Evolutionary conservation across 1,140 invertebrate species (phyloP).

Genomic region (Formica exsecta): DNA sequence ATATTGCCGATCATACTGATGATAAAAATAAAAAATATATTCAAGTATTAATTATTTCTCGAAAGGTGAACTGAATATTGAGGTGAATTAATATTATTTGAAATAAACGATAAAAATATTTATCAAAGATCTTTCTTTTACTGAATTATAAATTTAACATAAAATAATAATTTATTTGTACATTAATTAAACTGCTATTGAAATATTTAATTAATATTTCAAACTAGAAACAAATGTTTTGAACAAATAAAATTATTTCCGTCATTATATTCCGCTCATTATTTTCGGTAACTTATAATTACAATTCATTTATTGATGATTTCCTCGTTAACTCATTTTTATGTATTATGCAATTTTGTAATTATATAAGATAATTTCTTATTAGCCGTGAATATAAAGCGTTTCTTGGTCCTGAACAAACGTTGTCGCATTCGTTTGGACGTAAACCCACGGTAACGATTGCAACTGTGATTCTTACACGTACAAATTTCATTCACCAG

Average conservation of each 20-base stretch:
- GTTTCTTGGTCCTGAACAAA: neutral
- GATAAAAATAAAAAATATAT: neutral
- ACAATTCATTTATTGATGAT: neutral
- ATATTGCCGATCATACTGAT: neutral
- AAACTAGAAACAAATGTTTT: too few relatives aligned
- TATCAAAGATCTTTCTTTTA: too few relatives aligned
- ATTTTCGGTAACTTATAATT: neutral
- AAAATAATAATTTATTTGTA: too few relatives aligned
- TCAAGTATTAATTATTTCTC: too few relatives aligned
- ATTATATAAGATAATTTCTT: neutral
- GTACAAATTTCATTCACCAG: slow-evolving; percentile 17
- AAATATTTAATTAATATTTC: too few relatives aligned
- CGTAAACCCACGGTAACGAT: slow-evolving; percentile 21
- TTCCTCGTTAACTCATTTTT: neutral
- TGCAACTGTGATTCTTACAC: slow-evolving; percentile 35
- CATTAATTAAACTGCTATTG: too few relatives aligned
- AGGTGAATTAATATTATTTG: too few relatives aligned
- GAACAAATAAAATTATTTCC: too few relatives aligned
- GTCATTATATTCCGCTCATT: too few relatives aligned
- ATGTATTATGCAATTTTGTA: neutral
- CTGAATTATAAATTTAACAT: too few relatives aligned
- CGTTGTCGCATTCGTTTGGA: slow-evolving; percentile 1
- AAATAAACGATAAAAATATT: too few relatives aligned
- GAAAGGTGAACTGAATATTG: too few relatives aligned
- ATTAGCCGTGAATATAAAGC: neutral